Evolutionary conservation across 2,888 invertebrate species (phyloP), one percentile per base, ranked within the genome.

Genomic region (Epicampocera succincta): DNA sequence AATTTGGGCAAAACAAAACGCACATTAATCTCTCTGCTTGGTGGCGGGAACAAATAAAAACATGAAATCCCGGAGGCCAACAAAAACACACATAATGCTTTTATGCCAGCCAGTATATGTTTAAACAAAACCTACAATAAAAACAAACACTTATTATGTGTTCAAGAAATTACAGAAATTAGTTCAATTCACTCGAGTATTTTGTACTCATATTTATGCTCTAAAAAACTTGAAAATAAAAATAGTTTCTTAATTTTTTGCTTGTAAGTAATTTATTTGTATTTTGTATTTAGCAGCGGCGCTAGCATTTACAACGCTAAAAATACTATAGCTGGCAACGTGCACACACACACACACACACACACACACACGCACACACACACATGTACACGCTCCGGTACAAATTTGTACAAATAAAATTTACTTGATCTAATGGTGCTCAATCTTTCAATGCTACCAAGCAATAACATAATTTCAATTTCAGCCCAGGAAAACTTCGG

Each of bases 161-260:
- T 33, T n/a, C 15, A 12, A 6, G 5, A 25, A 25, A 25, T 25
- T 25, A 40, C 25, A 66, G 17, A 50, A 76, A 76, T 68, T 68
- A 61, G 75, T 61, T 52, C 58, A 75, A 38, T 44, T 15, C 50
- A 38, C 46, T 33, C 46, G 40, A 68, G 60, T 38, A 76, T 52
- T 68, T 69, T 61, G 58, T 58, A 17, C 71, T 71, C 40, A 42
- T 50, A 58, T 65, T 72, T 72, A 66, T 72, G 65, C 78, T 72
- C 72, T 78, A 46, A 78, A 58, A n/a, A 65, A 77, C 42, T 61
- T 44, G 40, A 68, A 29, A 29, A 29, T 4, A 29, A 29, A 29
- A 56, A 29, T 21, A 33, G 3, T 68, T 44, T 76, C 21, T 33
- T 60, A 40, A n/a, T 48, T 12, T 38, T 69, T 46, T 3, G 56